Evolutionary conservation across 2,888 invertebrate genomes (phyloP), one percentile per base, ranked within the genome.

Genomic region (Leptarthrus brevirostris): DNA sequence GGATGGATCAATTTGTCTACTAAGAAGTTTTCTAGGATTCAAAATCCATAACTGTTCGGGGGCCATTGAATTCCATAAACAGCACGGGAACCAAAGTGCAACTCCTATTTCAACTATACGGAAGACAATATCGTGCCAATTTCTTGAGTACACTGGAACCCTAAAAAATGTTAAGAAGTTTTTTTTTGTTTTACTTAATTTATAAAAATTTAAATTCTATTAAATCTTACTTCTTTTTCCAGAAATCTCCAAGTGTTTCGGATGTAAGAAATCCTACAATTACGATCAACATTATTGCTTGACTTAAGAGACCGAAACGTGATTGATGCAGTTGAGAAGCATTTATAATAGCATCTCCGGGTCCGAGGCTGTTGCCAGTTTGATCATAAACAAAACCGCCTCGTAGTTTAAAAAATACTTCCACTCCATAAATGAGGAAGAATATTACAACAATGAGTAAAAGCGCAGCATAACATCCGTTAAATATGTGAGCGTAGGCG

Each of bases 31-130:
- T 79, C 94, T 90, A 44, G 96, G 96, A 87, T 97, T 97, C 78
- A 97, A 87, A 79, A 96, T 92, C 97, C 96, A 97, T 77, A 97
- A 87, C 84, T 95, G 92, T 83, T 95, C 95, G 61, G 96, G 96
- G 83, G 93, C 93, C 90, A 95, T 95, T 79, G 94, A 96, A 87
- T 97, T 97, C 97, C 97, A 97, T 78, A 97, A 88, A 70, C 96
- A 96, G 84, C 96, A 96, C 34, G 96, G 96, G 86, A 96, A 97
- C 96, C 96, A 97, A 81, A 97, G 86, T 79, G 94, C 94, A 74
- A 96, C 95, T 6, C 96, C 96, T 79, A 96, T 93, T 88, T 97
- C 97, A 58, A 93, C 94, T 71, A 95, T 88, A 4, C 96, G 92
- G 86, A 96, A 96, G 78, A 95, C 91, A 79, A 96, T 88, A 86